Evolutionary conservation across 1,140 invertebrate species (phyloP), one percentile per base, ranked within the genome.

Genomic region (Drosophila nigrodunni): DNA sequence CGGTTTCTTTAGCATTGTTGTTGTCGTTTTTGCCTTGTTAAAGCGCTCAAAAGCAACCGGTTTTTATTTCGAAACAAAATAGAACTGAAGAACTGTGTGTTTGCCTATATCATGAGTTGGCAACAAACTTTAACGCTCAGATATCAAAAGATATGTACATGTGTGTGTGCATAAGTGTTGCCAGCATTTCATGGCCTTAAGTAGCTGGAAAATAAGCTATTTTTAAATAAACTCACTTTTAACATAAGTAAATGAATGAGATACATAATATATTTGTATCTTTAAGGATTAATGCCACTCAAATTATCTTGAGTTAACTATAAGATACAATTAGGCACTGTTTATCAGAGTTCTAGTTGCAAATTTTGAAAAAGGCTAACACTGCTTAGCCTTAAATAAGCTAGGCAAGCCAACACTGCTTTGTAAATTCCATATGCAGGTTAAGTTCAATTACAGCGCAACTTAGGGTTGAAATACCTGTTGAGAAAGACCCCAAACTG

Each of bases 21-120:
- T 9, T 64, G 37, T 41, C 60, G 61, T 50, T 64, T 37, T 60
- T 80, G 30, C 39, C 57, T 86, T 68, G 82, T 77, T 85, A 49
- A 72, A 85, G 77, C 55, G 77, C 54, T 73, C 13, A 35, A 62
- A 30, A 59, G 18, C 46, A 85, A 86, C 82, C 82, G 82, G 82
- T 85, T 85, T 85, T 85, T 85, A 64, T 86, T 85, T 85, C 78
- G 82, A 85, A 85, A 81, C 82, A 86, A 81, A 74, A 86, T 78
- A 85, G 79, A 85, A 85, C 73, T 65, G 64, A 85, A 85, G 37
- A 74, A 68, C 64, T 67, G 60, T 73, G 58, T 59, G 43, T 73
- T 66, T 59, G 43, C 46, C 13, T 52, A 74, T 68, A 59, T 52
- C 65, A 57, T 61, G 62, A 73, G 62, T 73, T 73, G 55, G 55